Evolutionary conservation across 2,113 vertebrate species (phyloP), one percentile per base, ranked within the genome.

Genomic region (Hoplias malabaricus): DNA sequence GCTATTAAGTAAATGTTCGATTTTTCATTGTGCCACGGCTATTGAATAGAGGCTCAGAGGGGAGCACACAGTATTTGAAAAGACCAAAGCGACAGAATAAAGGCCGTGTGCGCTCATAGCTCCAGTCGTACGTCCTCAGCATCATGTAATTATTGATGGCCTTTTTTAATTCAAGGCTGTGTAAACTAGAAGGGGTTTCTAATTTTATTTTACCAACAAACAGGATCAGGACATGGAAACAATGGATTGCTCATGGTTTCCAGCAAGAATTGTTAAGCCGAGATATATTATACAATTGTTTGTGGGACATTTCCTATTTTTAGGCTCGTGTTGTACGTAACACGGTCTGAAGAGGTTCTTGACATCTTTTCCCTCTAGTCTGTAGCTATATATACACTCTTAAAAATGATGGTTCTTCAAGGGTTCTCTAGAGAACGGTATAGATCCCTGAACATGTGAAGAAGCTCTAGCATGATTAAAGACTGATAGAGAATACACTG

Each of bases 121-220:
- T 85, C 80, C 69, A 81, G 80, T 82, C 88, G 34, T 14, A 62
- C 42, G 77, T 89, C 85, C 85, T 89, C 85, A 83, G 89, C 86
- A 90, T 92, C 93, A 88, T 93, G 90, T 96, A 94, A 96, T 96
- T 94, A 94, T 93, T 93, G 90, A 94, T 94, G 92, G 92, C 90
- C 91, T 94, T 92, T 93, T 90, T 92, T 94, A 43, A 23, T 82
- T 81, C 83, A 83, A 86, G 87, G 85, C 88, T 87, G 87, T 69
- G 80, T 84, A 86, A 88, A 90, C 86, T 87, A 84, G 87, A 84
- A 88, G 56, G 70, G 5, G 43, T 87, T 90, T 88, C 75, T 83
- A 79, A 82, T 87, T 88, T 89, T 86, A 87, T 89, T 86, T 87
- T 83, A 13, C 54, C 89, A 86, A 87, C 83, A 90, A 90, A 90